Conservation (phyloP, 2,797 vertebrate genomes). For the Scyliorhinus canicula region DNA sequence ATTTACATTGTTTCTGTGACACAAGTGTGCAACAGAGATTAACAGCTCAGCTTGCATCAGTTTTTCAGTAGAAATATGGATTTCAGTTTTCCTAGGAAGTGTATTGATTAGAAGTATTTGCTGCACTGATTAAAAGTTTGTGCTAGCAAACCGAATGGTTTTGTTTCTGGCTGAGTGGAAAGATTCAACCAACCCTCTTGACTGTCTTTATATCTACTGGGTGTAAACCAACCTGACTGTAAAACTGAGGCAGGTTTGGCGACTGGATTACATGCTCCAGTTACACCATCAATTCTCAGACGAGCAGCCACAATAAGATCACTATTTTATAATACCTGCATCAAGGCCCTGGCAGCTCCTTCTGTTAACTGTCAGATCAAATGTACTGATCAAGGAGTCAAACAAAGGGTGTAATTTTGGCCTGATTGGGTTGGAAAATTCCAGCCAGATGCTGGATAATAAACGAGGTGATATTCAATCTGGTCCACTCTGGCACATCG, state of each 20-base stretch:
- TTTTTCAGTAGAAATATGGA: not conserved
- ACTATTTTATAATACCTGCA: not conserved
- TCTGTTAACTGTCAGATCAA: not conserved
- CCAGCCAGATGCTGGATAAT: too few species aligned
- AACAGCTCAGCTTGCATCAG: not conserved
- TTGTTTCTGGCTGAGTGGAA: not conserved
- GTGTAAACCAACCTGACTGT: not conserved
- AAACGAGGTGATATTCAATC: not conserved
- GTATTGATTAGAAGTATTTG: not conserved
- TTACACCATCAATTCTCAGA: not conserved
- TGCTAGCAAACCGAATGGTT: not conserved
- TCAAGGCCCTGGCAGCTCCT: too few species aligned
- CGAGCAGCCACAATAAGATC: not conserved
- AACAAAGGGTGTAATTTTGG: too few species aligned
- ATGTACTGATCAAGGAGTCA: too few species aligned
- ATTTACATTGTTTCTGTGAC: not conserved
- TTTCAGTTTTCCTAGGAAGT: not conserved
- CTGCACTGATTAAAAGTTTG: not conserved
- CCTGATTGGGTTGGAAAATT: too few species aligned
- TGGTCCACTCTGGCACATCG: not conserved
- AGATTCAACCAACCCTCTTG: not conserved
- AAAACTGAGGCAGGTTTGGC: not conserved
- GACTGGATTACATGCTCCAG: not conserved
- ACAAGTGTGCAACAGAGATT: not conserved
- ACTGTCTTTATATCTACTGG: not conserved